A percentile compares a stretch with the other conserved stretches of the same genome.
These are phyloP conservation scores for Neocloeon triangulifer DNA, from an alignment of 1,140 invertebrate species.

Conservation along the genomic window DNA sequence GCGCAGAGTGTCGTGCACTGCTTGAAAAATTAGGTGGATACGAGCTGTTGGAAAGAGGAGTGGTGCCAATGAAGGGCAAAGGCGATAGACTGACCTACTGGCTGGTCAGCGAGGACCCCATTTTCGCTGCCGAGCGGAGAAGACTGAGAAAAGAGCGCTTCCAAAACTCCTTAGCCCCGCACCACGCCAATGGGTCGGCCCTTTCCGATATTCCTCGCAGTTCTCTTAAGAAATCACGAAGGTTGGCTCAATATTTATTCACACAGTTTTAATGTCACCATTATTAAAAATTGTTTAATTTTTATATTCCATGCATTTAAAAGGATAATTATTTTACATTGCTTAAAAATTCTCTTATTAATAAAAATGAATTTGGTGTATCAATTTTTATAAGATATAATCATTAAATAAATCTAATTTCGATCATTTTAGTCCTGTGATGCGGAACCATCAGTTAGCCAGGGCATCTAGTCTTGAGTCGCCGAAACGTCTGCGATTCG, in stretches of 20 bases:
- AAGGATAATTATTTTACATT: no score
- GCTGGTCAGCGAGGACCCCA: constrained; percentile 50
- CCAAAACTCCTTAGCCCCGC: constrained; percentile 15
- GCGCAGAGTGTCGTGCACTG: constrained; percentile 41
- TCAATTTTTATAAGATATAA: no score
- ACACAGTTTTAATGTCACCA: no score
- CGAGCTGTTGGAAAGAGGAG: constrained; percentile 45
- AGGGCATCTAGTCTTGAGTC: constrained; percentile 57
- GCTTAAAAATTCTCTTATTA: no score
- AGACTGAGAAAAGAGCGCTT: constrained; percentile 25
- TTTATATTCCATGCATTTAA: no score
- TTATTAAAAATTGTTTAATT: no score
- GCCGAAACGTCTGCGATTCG: constrained; percentile 53
- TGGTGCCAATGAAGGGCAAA: constrained; percentile 70
- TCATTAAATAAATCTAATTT: no score
- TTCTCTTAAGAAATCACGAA: constrained; percentile 30
- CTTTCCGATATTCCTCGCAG: constrained; percentile 25
- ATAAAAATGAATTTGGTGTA: no score
- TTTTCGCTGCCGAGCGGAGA: constrained; percentile 21
- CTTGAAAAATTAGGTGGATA: constrained; percentile 62
- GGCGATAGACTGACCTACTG: constrained; percentile 68
- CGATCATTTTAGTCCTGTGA: not conserved
- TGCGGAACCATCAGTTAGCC: constrained; percentile 10
- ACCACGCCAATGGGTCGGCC: constrained; percentile 10
- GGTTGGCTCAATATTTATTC: no score